Evolutionary conservation across 2,888 invertebrate genomes (phyloP).

Genomic region (Chloroclysta siterata): DNA sequence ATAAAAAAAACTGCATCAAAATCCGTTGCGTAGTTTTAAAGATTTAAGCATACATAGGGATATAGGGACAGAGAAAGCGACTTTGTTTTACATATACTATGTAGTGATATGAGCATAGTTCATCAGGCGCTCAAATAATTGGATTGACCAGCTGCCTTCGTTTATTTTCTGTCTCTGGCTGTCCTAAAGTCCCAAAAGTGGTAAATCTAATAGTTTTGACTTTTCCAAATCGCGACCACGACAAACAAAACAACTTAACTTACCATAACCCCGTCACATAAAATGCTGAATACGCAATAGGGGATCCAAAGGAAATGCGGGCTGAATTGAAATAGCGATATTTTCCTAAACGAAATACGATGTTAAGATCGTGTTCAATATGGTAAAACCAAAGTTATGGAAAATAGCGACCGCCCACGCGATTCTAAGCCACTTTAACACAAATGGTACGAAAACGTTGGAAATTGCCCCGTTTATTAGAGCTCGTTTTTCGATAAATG

Average conservation of each 20-base stretch:
- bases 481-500: background rate
- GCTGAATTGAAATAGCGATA: constrained; percentile 38
- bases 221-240: constrained; percentile 7
- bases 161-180: too few species aligned
- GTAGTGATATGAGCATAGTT: too few species aligned
- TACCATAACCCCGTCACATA: constrained; percentile 25
- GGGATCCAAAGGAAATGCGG: constrained; percentile 30
- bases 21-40: too few species aligned
- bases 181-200: too few species aligned
- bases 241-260: constrained; percentile 7
- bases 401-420: constrained; percentile 6
- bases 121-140: too few species aligned
- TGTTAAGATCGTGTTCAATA: constrained; percentile 24
- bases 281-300: constrained; percentile 37
- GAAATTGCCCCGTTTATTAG: background rate
- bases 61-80: too few species aligned
- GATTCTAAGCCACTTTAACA: constrained; percentile 5
- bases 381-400: constrained; percentile 17
- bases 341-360: constrained; percentile 34
- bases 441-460: constrained; percentile 1
- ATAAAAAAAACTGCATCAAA: too few species aligned
- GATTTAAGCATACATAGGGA: too few species aligned
- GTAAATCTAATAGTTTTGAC: background rate
- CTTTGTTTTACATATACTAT: too few species aligned
- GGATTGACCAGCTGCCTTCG: too few species aligned